Conservation (phyloP, 2,113 vertebrate species). For the Marmota monax region DNA sequence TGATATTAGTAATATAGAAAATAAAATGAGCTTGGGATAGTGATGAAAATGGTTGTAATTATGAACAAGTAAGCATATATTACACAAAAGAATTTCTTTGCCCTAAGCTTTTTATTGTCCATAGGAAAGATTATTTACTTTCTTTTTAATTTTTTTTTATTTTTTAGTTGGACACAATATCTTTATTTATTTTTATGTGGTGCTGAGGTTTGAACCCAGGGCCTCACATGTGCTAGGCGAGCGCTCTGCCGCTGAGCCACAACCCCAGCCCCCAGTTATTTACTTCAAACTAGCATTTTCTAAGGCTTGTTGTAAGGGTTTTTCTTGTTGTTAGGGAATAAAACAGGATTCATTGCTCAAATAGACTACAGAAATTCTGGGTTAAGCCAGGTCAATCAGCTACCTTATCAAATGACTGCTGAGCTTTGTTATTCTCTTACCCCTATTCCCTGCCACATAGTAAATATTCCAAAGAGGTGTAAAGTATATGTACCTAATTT, state of each 20-base stretch:
- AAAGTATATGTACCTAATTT: not conserved
- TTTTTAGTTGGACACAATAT: no score
- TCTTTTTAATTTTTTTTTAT: not conserved
- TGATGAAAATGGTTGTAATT: not conserved
- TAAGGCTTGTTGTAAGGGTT: not conserved
- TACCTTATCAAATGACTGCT: not conserved
- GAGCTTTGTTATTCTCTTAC: not conserved
- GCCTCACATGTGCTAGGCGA: no score
- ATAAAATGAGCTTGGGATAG: not conserved
- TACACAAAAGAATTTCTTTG: conserved; percentile 28
- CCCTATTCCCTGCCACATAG: not conserved
- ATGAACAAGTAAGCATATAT: not conserved
- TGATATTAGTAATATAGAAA: not conserved
- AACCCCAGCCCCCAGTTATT: not conserved
- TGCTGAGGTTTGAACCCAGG: no score
- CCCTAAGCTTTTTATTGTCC: not conserved
- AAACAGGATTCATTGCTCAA: not conserved
- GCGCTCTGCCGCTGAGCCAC: no score
- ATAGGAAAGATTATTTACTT: not conserved
- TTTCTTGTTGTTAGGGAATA: conserved; percentile 43
- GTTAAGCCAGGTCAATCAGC: conserved; percentile 6
- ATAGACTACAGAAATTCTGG: not conserved
- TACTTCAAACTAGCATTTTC: conserved; percentile 44
- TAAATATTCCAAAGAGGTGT: not conserved
- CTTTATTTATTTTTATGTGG: no score